Evolutionary conservation across 2,888 invertebrate genomes (phyloP), one percentile per base, ranked within the genome.

Genomic region (Asteroscopus sphinx): DNA sequence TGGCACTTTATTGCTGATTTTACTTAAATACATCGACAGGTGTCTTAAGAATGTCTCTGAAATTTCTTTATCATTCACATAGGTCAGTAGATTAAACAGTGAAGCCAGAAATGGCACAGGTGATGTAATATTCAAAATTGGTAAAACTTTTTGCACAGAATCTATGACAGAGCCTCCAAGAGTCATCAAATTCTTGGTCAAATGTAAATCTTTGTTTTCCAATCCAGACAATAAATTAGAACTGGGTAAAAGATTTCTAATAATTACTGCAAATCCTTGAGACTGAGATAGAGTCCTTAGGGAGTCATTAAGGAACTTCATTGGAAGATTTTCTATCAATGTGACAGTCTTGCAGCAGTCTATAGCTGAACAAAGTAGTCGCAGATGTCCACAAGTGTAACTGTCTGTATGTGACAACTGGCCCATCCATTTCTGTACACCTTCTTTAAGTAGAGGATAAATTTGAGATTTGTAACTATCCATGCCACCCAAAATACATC

Each of bases 321-420:
- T 69, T 6, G 85, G 80, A 17, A 88, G 62, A 45, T 84, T 81
- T 70, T 91, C 89, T 57, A 83, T 78, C 6, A 82, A 39, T 7
- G 91, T 65, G 6, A 91, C 81, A 41, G 86, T 88, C 63, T 85
- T 86, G 57, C 89, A 90, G 58, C 92, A 93, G 58, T 92, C 89
- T 37, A 94, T 66, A 40, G 83, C 82, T 5, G 94, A 87, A 63
- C 90, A 89, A 11, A 91, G 60, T 6, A 92, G 77, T 9, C 90
- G 81, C 17, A 94, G 76, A 81, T 94, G 93, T 3, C 87, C 92
- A 66, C 90, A 95, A n/a, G 92, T 91, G 71, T 91, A 95, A 17
- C 75, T 77, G 9, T 90, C 87, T 41, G 89, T 80, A 37, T 79
- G 80, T 37, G 86, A 81, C 32, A 94, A 74, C 76, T 95, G 95